A percentile compares a stretch with the other conserved stretches of the same genome.
These are phyloP conservation scores for Cochlearius cochlearius DNA, from an alignment of 2,113 vertebrate species.

Conservation along the genomic window DNA sequence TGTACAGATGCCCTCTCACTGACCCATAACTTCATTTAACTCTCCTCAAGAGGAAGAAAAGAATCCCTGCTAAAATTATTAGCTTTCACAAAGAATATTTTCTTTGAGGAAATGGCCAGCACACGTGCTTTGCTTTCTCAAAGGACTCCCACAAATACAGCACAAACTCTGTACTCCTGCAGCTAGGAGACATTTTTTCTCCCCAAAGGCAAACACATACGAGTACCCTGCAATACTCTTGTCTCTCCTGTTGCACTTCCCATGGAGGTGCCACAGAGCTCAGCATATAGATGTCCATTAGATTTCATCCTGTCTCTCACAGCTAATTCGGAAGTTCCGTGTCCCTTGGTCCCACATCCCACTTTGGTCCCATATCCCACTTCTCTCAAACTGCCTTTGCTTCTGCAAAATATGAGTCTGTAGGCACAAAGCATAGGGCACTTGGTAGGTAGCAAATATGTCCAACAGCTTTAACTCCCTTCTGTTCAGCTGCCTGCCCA, in stretches of 20 bases:
- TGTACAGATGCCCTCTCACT: constrained; percentile 29
- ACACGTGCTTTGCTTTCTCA: constrained; percentile 45
- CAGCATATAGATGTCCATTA: not conserved
- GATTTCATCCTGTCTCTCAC: not conserved
- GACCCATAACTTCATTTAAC: constrained; percentile 55
- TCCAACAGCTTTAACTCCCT: not conserved
- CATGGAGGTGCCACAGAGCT: not conserved
- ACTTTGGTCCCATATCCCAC: not conserved
- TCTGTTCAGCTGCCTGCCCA: not conserved
- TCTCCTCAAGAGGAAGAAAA: constrained; percentile 54
- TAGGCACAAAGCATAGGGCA: not conserved
- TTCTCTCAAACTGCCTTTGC: not conserved
- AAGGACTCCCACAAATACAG: not conserved
- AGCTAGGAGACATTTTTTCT: not conserved
- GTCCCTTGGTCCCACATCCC: not conserved
- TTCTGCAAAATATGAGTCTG: rapidly evolving
- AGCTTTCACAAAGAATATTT: constrained; percentile 23
- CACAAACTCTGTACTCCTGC: not conserved
- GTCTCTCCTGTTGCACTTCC: not conserved
- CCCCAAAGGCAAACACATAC: not conserved
- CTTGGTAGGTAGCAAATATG: not conserved
- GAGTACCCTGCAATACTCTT: not conserved
- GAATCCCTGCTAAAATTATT: constrained; percentile 57
- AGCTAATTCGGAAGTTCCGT: rapidly evolving
- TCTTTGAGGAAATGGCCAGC: constrained; percentile 40